Conservation (phyloP, 2,797 vertebrate genomes). For the Nothura maculosa region DNA sequence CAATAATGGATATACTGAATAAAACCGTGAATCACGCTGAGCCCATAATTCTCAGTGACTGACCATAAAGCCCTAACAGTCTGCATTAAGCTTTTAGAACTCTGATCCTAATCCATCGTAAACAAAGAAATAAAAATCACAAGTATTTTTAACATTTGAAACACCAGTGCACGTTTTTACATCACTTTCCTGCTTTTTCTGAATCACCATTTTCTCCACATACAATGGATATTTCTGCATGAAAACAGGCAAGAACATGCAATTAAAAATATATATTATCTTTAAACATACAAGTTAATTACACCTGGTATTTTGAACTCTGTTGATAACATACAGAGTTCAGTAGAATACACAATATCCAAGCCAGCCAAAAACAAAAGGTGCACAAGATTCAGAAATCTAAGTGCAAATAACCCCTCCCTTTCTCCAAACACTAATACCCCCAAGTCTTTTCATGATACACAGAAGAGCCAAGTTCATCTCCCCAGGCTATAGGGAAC, state of each 20-base stretch:
- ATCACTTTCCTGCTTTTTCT: not conserved
- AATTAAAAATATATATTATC: not conserved
- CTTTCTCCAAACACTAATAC: not conserved
- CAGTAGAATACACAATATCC: not conserved
- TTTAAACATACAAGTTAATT: slow-evolving; percentile 14
- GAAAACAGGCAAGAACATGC: not conserved
- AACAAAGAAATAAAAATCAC: slow-evolving; percentile 32
- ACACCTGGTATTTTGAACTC: not conserved
- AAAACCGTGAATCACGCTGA: not conserved
- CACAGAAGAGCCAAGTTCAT: not conserved
- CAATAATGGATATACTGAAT: slow-evolving; percentile 49
- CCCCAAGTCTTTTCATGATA: not conserved
- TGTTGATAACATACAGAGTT: not conserved
- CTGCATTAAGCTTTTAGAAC: slow-evolving; percentile 40
- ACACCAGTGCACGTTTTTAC: not conserved
- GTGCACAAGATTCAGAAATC: not conserved
- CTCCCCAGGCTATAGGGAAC: not conserved
- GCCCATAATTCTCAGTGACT: slow-evolving; percentile 49
- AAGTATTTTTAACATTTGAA: slow-evolving; percentile 6
- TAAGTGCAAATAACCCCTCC: not conserved
- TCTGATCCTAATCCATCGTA: not conserved
- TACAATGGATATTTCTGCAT: not conserved
- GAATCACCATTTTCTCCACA: not conserved
- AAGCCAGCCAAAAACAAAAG: not conserved
- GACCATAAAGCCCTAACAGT: slow-evolving; percentile 43